Percentiles rank a stretch among this genome's conserved stretches.
These are phyloP conservation scores for Muscicapa comitata DNA, from an alignment of 2,797 vertebrate genomes.

Conservation along the genomic window DNA sequence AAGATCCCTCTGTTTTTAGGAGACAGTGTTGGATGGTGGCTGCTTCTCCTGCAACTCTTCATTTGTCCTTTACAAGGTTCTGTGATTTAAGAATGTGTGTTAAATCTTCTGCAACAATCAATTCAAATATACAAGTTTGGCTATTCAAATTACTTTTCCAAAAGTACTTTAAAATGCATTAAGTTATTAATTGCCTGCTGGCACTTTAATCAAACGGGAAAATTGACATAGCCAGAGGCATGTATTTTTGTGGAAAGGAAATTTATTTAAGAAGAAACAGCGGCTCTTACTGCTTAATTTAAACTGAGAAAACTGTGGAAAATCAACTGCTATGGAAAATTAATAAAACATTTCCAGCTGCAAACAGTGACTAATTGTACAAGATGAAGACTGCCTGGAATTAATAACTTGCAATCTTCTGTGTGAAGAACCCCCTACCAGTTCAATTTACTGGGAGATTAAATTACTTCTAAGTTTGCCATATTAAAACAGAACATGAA, in stretches of 20 bases:
- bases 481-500: constrained; percentile 89
- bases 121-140: constrained; percentile 82
- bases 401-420: constrained; percentile 88
- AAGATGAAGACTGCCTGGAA: constrained; percentile 86
- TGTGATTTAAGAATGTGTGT: constrained; percentile 70
- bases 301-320: constrained; percentile 84
- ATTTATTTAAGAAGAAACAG: constrained; percentile 84
- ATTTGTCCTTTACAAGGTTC: constrained; percentile 76
- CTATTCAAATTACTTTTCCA: constrained; percentile 85
- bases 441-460: constrained; percentile 91
- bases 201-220: constrained; percentile 85
- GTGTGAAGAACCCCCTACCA: constrained; percentile 85
- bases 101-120: constrained; percentile 82
- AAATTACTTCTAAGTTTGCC: constrained; percentile 91
- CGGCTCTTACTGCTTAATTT: constrained; percentile 85
- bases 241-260: constrained; percentile 83
- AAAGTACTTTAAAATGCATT: constrained; percentile 88
- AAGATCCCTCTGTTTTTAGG: not conserved
- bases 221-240: constrained; percentile 84
- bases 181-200: constrained; percentile 87
- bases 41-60: constrained; percentile 33
- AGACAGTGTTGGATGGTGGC: not conserved
- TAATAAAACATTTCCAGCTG: constrained; percentile 86
- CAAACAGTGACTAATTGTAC: constrained; percentile 90
- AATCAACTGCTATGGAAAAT: constrained; percentile 85